Evolutionary conservation across 53 echinoderm and acorn worm genomes (phyloP).

Genomic region (Temnopleurus reevesii): DNA sequence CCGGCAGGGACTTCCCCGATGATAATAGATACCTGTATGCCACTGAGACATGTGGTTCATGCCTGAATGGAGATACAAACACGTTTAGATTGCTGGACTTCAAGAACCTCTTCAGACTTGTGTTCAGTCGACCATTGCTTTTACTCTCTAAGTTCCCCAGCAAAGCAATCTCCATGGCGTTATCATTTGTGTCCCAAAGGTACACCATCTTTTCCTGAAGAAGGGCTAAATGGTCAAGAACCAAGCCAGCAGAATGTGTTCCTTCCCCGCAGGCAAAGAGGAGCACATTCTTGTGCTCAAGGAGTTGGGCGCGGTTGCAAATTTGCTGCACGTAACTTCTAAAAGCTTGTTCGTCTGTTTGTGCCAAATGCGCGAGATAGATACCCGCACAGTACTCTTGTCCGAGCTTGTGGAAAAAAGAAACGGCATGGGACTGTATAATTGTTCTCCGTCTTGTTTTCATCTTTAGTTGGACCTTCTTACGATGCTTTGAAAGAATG

Average conservation of each 20-base stretch:
- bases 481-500: conserved; percentile 26
- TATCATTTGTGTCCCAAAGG: conserved; percentile 24
- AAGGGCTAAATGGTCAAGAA: background rate
- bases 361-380: conserved; percentile 2
- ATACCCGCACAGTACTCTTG: conserved; percentile 50
- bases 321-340: background rate
- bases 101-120: conserved; percentile 5
- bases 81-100: background rate
- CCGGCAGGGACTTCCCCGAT: background rate
- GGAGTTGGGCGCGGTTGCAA: conserved; percentile 14
- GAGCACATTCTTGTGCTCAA: conserved; percentile 38
- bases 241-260: background rate
- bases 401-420: conserved; percentile 35
- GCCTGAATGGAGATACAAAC: conserved; percentile 16
- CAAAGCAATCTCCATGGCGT: conserved; percentile 45
- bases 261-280: conserved; percentile 45
- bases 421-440: background rate
- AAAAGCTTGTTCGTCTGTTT: background rate
- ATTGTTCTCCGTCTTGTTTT: conserved; percentile 17
- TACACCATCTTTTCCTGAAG: conserved; percentile 38
- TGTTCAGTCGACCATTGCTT: conserved; percentile 28
- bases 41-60: conserved; percentile 25
- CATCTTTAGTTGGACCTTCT: background rate
- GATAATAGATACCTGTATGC: conserved; percentile 39
- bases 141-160: conserved; percentile 44